A percentile compares a stretch with the other conserved stretches of the same genome.
Conservation (phyloP, 2,888 invertebrate species). For the Cataglyphis livida region DNA sequence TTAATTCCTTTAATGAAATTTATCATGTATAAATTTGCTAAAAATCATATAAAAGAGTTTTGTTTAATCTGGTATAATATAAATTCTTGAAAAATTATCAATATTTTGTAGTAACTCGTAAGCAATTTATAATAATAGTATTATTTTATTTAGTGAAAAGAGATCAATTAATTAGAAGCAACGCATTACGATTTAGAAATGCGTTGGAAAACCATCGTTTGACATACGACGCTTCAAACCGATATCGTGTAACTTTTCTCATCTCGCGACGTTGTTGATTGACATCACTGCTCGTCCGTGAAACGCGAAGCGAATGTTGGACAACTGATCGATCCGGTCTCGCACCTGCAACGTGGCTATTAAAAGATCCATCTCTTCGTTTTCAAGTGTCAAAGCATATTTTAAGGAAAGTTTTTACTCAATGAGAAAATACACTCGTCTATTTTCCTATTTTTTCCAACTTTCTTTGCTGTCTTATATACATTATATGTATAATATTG, state of each 20-base stretch:
- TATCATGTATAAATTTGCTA: neutral
- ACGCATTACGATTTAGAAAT: neutral
- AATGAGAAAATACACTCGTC: neutral
- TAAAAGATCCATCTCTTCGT: conserved; percentile 13
- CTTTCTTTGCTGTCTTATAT: neutral
- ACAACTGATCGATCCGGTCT: conserved; percentile 19
- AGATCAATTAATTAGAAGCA: neutral
- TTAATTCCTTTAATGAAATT: neutral
- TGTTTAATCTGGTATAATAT: neutral
- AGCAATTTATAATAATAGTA: neutral
- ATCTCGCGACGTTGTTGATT: conserved; percentile 33
- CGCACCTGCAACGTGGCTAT: conserved; percentile 29
- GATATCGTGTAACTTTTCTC: conserved; percentile 23
- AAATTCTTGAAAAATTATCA: neutral
- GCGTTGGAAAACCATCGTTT: neutral
- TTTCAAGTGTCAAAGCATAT: conserved; percentile 2
- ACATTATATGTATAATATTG: neutral
- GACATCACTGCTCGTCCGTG: conserved; percentile 14
- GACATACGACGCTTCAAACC: neutral
- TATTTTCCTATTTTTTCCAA: no score
- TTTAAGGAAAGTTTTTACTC: neutral
- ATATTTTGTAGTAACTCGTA: neutral
- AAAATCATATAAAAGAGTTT: neutral
- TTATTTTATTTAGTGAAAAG: neutral
- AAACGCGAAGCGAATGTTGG: conserved; percentile 35